Base-by-base conservation (phyloP, 1,140 invertebrate genomes). In the Pteromalus puparum region DNA sequence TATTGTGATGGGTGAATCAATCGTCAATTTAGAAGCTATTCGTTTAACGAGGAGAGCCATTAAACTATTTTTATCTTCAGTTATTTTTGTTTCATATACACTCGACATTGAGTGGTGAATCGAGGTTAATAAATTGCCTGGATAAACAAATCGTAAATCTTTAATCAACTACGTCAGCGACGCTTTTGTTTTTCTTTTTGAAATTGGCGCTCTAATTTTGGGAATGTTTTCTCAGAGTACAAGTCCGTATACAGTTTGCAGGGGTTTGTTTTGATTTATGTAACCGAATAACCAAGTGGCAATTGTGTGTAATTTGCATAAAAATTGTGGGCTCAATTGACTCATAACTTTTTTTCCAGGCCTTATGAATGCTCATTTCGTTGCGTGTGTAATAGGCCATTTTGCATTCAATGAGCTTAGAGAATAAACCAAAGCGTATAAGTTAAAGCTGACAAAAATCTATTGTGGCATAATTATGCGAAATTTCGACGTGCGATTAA, bases 361-460 rank as follows among this genome's bases (percentile, higher is more conserved):
- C 4, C 53, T 21, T 6, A 18, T 7, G 53, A 61, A 61, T 61
- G 53, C 53, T 61, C 15, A 61, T 61, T 61, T 18, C 53, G 34
- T 74, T 21, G 28, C 34, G 72, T 42, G 1, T 18, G 34, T 21
- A 42, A 74, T 38, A 5, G 46, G 24, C 4, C 18, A 10, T 53
- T 53, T 77, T 61, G 75, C 75, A 77, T 77, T 77, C 38, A 77
- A 77, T 77, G 75, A 24, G 42, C 13, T 13, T 48, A 53, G 30
- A 74, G 26, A 53, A 24, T 77, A 9, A 15, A n/a, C 21, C 2
- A 42, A 75, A 75, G 38, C 13, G 15, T 3, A n/a, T n/a, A n/a
- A 46, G 38, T 38, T 3, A n/a, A 34, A 24, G 26, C n/a, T 1
- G 26, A 53, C 38, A 21, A 77, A 77, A 77, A 77, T 1, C 75